Evolutionary conservation across 2,888 invertebrate genomes (phyloP).

Genomic region (Myopa tessellatipennis): DNA sequence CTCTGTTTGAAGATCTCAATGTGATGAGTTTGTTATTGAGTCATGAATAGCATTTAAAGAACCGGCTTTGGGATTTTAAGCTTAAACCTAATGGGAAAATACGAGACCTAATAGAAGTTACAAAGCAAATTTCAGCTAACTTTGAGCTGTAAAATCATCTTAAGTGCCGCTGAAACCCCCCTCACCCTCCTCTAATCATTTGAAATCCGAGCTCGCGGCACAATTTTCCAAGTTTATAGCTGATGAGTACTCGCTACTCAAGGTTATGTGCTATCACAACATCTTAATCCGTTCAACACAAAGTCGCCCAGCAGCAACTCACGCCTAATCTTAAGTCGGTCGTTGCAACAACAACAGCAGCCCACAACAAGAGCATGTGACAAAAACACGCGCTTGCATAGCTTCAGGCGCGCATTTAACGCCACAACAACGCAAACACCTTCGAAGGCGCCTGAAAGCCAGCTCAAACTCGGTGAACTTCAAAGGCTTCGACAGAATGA

Average conservation of each 20-base stretch:
- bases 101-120: too few relatives aligned
- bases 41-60: too few relatives aligned
- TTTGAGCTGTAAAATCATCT: too few relatives aligned
- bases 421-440: conserved; percentile 29
- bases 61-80: too few relatives aligned
- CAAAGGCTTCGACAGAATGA: conserved; percentile 15
- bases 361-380: not conserved
- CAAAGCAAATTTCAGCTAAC: too few relatives aligned
- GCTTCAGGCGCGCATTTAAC: conserved; percentile 26
- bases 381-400: conserved; percentile 14
- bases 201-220: not conserved
- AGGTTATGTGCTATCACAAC: conserved; percentile 20
- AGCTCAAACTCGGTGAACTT: conserved; percentile 4
- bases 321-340: conserved; percentile 8
- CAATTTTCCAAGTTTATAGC: not conserved
- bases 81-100: too few relatives aligned
- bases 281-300: conserved; percentile 18
- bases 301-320: not conserved
- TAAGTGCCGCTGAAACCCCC: too few relatives aligned
- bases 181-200: not conserved
- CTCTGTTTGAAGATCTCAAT: too few relatives aligned
- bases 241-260: not conserved
- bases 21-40: too few relatives aligned
- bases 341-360: not conserved
- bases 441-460: conserved; percentile 29